A percentile compares a stretch with the other conserved stretches of the same genome.
Evolutionary conservation across 2,888 invertebrate genomes (phyloP).

Genomic region (Phragmatobia fuliginosa): DNA sequence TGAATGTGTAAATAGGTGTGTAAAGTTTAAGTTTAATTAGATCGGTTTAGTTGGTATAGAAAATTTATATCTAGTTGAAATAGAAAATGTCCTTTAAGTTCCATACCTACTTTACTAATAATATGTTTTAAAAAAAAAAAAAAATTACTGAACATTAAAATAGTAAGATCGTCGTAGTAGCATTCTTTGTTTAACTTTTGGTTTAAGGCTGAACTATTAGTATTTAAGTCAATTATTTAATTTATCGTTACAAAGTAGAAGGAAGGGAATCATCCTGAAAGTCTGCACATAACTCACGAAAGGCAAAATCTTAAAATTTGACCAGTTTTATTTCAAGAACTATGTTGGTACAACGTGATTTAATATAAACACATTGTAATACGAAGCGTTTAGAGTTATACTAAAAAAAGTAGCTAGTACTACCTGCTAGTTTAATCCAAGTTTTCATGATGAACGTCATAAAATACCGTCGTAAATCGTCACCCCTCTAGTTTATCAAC

Average conservation of each 20-base stretch:
- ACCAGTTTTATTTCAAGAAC: background rate
- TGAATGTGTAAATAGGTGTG: background rate
- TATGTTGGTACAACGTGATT: background rate
- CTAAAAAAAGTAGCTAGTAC: conserved; percentile 7
- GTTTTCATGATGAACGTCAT: conserved; percentile 14
- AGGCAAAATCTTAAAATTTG: no score
- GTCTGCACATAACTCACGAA: no score
- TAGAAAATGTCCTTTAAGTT: background rate
- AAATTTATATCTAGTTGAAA: background rate
- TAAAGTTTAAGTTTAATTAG: background rate
- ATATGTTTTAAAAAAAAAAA: no score
- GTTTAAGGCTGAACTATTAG: no score
- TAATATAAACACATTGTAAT: background rate
- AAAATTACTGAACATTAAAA: no score
- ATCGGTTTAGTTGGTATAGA: background rate
- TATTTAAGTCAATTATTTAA: no score
- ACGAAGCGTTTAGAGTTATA: conserved; percentile 4
- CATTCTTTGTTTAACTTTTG: background rate
- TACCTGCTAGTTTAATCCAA: conserved; percentile 13
- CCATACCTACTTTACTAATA: no score
- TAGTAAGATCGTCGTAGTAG: background rate
- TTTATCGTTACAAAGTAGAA: no score
- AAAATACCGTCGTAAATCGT: conserved; percentile 20
- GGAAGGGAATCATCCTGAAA: no score
- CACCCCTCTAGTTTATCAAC: conserved; percentile 6